Evolutionary conservation across 2,888 invertebrate species (phyloP).

Genomic region (Dicyrtoma fusca): DNA sequence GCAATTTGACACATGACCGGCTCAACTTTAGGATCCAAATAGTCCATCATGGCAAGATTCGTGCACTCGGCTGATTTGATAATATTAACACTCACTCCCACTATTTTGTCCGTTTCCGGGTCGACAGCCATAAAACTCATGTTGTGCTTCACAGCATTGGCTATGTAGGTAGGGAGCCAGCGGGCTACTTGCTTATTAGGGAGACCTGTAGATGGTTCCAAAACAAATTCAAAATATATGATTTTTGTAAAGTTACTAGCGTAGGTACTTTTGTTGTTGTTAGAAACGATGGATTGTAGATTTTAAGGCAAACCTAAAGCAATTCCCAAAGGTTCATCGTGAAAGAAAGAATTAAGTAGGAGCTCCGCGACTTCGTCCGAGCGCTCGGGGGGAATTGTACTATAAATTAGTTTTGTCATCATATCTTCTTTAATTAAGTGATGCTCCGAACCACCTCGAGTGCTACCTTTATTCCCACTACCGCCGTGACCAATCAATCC

Average conservation of each 20-base stretch:
- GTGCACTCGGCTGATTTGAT: constrained; percentile 32
- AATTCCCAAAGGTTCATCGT: constrained; percentile 44
- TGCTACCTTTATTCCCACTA: background rate
- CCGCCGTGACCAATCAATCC: no score
- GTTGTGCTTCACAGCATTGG: constrained; percentile 34
- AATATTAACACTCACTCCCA: constrained; percentile 44
- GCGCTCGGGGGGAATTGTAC: constrained; percentile 31
- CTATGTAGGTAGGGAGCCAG: constrained; percentile 42
- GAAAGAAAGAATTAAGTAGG: constrained; percentile 45
- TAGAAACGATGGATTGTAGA: no score
- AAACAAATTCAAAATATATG: background rate
- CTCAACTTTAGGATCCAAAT: constrained; percentile 30
- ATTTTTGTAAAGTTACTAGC: background rate
- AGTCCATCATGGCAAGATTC: constrained; percentile 31
- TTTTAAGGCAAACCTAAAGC: no score
- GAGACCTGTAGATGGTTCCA: constrained; percentile 28
- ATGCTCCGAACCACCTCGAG: constrained; percentile 8
- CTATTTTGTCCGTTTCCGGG: constrained; percentile 40
- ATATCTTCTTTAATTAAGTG: constrained; percentile 21
- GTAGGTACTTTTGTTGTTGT: no score
- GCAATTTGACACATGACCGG: constrained; percentile 40
- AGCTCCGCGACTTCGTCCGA: constrained; percentile 41
- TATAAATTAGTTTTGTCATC: constrained; percentile 35
- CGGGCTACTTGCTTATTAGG: constrained; percentile 35
- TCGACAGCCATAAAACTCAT: constrained; percentile 41